These are phyloP conservation scores for Calliopsis andreniformis DNA, from an alignment of 1,140 invertebrate species.

Conservation along the genomic window DNA sequence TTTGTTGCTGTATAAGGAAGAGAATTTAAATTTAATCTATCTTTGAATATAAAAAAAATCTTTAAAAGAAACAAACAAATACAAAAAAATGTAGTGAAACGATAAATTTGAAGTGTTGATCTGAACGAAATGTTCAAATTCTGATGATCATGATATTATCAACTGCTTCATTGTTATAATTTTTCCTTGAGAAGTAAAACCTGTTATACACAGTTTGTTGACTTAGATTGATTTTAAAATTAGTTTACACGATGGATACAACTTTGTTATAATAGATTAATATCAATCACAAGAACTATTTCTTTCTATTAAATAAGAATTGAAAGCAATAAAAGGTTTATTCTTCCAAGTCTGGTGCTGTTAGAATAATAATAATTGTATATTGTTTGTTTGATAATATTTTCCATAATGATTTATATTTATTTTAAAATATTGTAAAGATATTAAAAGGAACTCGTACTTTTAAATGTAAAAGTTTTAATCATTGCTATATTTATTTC, in stretches of 20 bases:
- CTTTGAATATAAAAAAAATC: neutral
- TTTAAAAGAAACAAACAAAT: neutral
- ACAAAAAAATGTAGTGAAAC: neutral
- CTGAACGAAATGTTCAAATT: neutral
- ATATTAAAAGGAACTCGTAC: slow-evolving; percentile 16
- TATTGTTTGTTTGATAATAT: slow-evolving; percentile 13
- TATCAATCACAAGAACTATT: neutral
- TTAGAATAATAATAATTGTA: slow-evolving; percentile 17
- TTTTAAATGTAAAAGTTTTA: slow-evolving; percentile 11
- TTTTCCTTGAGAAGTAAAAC: slow-evolving; percentile 11
- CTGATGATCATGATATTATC: slow-evolving; percentile 3
- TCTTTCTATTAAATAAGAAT: slow-evolving; percentile 6
- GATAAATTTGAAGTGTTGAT: slow-evolving; percentile 1
- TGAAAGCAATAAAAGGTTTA: slow-evolving; percentile 18
- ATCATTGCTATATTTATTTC: slow-evolving; percentile 13
- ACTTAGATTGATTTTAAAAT: neutral
- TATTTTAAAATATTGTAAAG: slow-evolving; percentile 11
- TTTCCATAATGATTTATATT: slow-evolving; percentile 2
- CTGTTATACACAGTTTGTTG: slow-evolving; percentile 16
- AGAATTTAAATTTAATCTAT: neutral
- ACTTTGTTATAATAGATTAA: slow-evolving; percentile 1
- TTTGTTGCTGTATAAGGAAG: neutral
- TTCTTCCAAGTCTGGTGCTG: slow-evolving; percentile 15
- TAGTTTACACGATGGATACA: neutral
- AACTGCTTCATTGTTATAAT: neutral